These are phyloP conservation scores for Hoplodrina blanda DNA, from an alignment of 2,888 invertebrate genomes.

Conservation along the genomic window DNA sequence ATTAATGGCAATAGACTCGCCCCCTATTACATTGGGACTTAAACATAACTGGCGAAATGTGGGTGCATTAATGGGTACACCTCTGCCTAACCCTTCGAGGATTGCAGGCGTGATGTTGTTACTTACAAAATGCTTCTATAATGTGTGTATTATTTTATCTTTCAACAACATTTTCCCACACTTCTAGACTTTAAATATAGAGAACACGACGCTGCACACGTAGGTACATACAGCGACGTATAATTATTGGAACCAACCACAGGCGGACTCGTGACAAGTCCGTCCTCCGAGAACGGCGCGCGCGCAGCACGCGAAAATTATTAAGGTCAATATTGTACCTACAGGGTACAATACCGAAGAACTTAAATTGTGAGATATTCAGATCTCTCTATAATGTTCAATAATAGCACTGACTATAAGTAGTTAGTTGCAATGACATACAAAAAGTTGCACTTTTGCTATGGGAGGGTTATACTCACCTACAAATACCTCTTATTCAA, in stretches of 20 bases:
- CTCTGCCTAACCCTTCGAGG: no score
- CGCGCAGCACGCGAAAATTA: constrained; percentile 64
- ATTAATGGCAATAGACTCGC: no score
- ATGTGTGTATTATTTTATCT: neutral
- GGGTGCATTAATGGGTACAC: no score
- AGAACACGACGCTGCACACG: constrained; percentile 28
- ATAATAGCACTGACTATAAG: neutral
- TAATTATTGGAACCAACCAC: constrained; percentile 59
- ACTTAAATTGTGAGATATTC: neutral
- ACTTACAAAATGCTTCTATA: neutral
- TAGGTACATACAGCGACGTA: constrained; percentile 30
- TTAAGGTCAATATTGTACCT: constrained; percentile 62
- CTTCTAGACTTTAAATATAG: constrained; percentile 9
- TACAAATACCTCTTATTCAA: no score
- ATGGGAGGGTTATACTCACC: no score
- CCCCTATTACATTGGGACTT: no score
- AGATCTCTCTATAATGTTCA: neutral
- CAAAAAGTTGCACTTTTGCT: no score
- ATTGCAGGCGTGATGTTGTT: no score
- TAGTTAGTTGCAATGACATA: no score
- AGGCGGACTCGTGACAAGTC: constrained; percentile 74
- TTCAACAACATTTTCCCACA: constrained; percentile 21
- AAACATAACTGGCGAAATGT: no score
- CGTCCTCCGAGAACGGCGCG: constrained; percentile 70
- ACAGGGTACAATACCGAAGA: constrained; percentile 10